These are phyloP conservation scores for Eupelmus urozonus DNA, from an alignment of 2,888 invertebrate species.

Conservation along the genomic window DNA sequence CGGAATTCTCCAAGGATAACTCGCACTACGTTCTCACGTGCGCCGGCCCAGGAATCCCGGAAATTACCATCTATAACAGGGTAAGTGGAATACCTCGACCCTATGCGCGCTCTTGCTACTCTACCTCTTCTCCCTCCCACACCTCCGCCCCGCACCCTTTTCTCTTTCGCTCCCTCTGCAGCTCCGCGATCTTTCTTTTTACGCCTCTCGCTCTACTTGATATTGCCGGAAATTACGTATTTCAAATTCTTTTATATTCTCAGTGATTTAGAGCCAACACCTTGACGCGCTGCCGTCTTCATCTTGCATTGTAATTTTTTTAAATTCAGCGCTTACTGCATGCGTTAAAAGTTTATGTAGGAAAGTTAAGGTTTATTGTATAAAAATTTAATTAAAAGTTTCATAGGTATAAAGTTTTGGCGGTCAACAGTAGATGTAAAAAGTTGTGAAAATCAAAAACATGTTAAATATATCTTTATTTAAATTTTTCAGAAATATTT, in stretches of 20 bases:
- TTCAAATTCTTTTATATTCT: slow-evolving; percentile 16
- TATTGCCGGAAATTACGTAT: slow-evolving; percentile 32
- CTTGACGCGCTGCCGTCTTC: no score
- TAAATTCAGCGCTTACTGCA: no score
- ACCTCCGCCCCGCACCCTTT: background rate
- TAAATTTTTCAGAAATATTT: no score
- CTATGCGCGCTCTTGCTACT: background rate
- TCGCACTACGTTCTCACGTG: slow-evolving; percentile 87
- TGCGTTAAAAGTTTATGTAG: no score
- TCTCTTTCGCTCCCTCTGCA: background rate
- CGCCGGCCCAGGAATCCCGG: slow-evolving; percentile 91
- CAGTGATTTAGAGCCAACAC: slow-evolving; percentile 17
- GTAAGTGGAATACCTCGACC: slow-evolving; percentile 74
- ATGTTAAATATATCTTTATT: no score
- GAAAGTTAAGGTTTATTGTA: no score
- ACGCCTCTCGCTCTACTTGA: background rate
- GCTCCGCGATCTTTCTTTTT: background rate
- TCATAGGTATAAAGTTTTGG: no score
- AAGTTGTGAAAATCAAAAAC: no score
- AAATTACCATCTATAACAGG: slow-evolving; percentile 81
- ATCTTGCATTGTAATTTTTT: no score
- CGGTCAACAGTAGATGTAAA: no score
- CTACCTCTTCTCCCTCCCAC: background rate
- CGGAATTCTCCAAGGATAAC: slow-evolving; percentile 83
- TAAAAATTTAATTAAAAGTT: no score